Evolutionary conservation across 2,888 invertebrate species (phyloP).

Genomic region (Cheilosia grossa): DNA sequence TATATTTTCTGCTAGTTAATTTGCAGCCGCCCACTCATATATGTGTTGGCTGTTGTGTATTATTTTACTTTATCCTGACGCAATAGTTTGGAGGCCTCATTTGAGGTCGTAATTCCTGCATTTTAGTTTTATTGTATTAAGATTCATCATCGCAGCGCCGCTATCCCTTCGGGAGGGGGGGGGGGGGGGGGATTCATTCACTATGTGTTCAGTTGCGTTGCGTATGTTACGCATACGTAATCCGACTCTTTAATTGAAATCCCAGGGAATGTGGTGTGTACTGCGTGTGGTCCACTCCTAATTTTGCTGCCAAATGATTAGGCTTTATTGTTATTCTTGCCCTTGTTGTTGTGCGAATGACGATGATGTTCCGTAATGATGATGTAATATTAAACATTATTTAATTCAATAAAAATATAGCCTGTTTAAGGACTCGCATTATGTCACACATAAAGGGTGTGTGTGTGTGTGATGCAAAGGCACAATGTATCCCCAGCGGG

Average conservation of each 20-base stretch:
- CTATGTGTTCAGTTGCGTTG: background rate
- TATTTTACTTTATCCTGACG: background rate
- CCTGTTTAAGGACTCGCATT: background rate
- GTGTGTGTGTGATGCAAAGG: background rate
- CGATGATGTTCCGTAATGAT: conserved; percentile 17
- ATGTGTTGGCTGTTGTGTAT: background rate
- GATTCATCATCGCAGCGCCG: conserved; percentile 41
- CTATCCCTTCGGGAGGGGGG: background rate
- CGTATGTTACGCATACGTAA: background rate
- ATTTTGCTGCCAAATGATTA: conserved; percentile 3
- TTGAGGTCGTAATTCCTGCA: conserved; percentile 25
- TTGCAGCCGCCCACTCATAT: background rate
- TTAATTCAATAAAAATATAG: background rate
- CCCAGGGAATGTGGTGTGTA: conserved; percentile 15
- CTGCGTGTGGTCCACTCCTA: background rate
- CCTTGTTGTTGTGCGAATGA: background rate
- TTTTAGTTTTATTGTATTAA: conserved; percentile 48
- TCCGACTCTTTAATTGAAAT: conserved; percentile 32
- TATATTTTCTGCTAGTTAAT: background rate
- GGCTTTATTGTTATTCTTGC: conserved; percentile 5
- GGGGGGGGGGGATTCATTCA: background rate
- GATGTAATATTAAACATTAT: conserved; percentile 28
- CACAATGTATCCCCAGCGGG: no score
- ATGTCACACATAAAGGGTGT: no score
- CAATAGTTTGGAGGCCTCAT: conserved; percentile 6